A percentile compares a stretch with the other conserved stretches of the same genome.
Evolutionary conservation across 1,140 invertebrate species (phyloP).

Genomic region (Meloidogyne chitwoodi): DNA sequence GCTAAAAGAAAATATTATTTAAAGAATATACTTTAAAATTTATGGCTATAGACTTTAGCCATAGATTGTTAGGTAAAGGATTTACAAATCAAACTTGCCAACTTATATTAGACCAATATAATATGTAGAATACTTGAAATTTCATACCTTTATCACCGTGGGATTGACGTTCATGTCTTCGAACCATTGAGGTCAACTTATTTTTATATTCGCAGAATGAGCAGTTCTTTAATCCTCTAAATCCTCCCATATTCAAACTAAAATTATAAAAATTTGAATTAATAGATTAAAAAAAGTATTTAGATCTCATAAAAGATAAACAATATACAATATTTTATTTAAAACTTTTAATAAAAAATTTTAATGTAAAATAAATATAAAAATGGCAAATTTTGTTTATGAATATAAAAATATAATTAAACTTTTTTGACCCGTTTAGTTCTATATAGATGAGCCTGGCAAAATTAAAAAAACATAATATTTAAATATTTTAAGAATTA

Average conservation of each 20-base stretch:
- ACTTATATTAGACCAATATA: too few relatives aligned
- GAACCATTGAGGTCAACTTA: constrained; percentile 2
- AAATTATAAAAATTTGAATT: not conserved
- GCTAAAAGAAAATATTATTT: constrained; percentile 11
- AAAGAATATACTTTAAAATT: too few relatives aligned
- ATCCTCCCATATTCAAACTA: not conserved
- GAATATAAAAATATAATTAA: too few relatives aligned
- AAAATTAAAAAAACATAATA: too few relatives aligned
- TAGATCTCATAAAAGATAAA: not conserved
- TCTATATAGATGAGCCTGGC: too few relatives aligned
- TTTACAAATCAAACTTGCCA: too few relatives aligned
- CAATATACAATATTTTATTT: not conserved
- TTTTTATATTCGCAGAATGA: constrained; percentile 6
- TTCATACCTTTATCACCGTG: constrained; percentile 26
- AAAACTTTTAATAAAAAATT: not conserved
- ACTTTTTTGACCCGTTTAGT: too few relatives aligned
- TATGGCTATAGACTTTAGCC: too few relatives aligned
- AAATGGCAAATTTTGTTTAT: too few relatives aligned
- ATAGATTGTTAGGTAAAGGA: too few relatives aligned
- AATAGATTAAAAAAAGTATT: not conserved
- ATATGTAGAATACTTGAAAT: not conserved
- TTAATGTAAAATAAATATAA: not conserved
- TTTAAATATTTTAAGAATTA: not conserved
- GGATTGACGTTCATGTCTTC: constrained; percentile 3
- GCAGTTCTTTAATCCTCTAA: not conserved